Conservation (phyloP, 2,113 vertebrate species). For the Chloebia gouldiae region DNA sequence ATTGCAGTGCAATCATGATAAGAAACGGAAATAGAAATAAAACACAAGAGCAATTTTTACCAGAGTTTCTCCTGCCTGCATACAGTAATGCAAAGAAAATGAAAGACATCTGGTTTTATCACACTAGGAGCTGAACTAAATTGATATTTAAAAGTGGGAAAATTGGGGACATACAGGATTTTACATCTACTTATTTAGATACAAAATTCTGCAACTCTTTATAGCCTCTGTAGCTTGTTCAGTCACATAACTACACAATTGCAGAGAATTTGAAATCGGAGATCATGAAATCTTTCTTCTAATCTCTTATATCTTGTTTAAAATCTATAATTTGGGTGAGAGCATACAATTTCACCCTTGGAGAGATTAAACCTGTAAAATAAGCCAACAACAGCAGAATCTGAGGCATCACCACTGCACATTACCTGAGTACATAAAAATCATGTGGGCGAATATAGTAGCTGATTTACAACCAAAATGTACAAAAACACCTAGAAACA, state of each 20-base stretch:
- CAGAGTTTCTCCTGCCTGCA: not conserved
- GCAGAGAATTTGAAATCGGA: not conserved
- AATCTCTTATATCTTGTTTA: not conserved
- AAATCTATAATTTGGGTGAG: not conserved
- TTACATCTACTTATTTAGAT: not conserved
- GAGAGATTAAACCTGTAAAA: not conserved
- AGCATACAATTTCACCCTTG: not conserved
- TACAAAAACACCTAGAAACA: not conserved
- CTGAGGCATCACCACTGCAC: not conserved
- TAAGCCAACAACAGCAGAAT: not conserved
- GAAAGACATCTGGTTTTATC: not conserved
- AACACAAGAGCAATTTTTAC: not conserved
- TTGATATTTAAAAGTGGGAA: not conserved
- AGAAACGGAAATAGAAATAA: not conserved
- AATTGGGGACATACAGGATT: not conserved
- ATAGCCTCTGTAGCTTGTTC: not conserved
- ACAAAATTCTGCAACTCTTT: not conserved
- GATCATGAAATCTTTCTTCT: not conserved
- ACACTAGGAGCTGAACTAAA: not conserved
- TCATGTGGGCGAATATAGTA: not conserved
- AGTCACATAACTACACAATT: not conserved
- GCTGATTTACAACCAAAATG: not conserved
- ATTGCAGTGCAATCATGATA: not conserved
- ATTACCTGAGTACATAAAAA: not conserved
- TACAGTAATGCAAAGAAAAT: not conserved